Evolutionary conservation across 2,113 vertebrate species (phyloP), one percentile per base, ranked within the genome.

Genomic region (Saimiri boliviensis): DNA sequence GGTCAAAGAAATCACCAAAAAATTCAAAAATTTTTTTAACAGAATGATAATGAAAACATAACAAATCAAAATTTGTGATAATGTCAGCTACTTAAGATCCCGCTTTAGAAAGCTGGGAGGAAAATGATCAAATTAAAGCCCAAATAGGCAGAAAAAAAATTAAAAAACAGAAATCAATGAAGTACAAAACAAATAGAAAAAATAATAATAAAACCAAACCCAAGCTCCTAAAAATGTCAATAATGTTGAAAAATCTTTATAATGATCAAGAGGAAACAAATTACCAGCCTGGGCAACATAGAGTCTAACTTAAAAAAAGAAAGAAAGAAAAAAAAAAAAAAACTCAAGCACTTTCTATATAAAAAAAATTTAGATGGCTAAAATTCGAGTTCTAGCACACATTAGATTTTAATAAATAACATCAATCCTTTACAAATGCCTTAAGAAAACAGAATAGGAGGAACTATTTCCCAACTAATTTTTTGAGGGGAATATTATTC

Each of bases 1-100:
- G 17, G 16, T 68, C 45, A 96, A 85, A 84, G 42, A 92, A 84
- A 92, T 91, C 30, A 74, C 45, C 68, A 74, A 85, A 89, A n/a
- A 5, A 74, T 54, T 83, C 0, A 21, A 60, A 92, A 45, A 11
- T 1, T 47, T 84, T 92, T 92, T 54, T 19, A 94, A 92, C 11
- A 35, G 30, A 89, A 92, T 37, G 37, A 58, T 47, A 92, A 94
- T 82, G 30, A 92, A 92, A 90, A 32, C 35, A 79, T 3, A 90
- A 71, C 5, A 81, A 81, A 85, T 70, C 21, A 84, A 93, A 80
- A 93, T 94, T 20, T 93, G 37, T 87, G n/a, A 68, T 74, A 71
- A 86, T 40, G 32, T 16, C 74, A 79, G 54, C 86, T 87, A 92
- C 49, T 20, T 91, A 70, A 70, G 16, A 47, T 23, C 32, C 30